Base-by-base conservation (phyloP, 53 echinoderm and acorn worm species). In the Paelopatides confundens region DNA sequence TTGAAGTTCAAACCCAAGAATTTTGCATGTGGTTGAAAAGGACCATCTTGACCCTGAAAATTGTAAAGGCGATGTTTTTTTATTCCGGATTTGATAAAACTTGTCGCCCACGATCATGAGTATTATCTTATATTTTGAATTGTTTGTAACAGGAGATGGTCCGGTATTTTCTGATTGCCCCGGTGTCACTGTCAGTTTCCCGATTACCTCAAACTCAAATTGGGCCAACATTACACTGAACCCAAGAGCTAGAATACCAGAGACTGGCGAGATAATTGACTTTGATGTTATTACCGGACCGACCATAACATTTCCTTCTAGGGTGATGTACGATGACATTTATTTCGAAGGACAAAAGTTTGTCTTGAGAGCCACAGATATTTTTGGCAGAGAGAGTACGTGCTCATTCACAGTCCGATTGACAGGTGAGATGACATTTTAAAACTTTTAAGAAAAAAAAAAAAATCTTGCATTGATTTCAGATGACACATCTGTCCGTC, bases 391-490 rank as follows among this genome's bases (percentile, higher is more conserved):
- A 28, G 53, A 33, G 6, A 21, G 29, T 1, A 49, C 79, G 6
- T 51, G 79, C 50, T 54, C 79, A 17, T 79, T 79, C 31, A 51
- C 79, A 11, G 51, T 79, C 53, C 10, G 18, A 53, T 48, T 79
- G 28, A 27, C 35, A 6, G 79, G 79, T 79, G 50, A 79, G 79
- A n/a, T n/a, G n/a, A n/a, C n/a, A n/a, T n/a, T n/a, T n/a, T n/a
- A n/a, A n/a, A n/a, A n/a, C n/a, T n/a, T n/a, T n/a, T n/a, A n/a
- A n/a, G n/a, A n/a, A n/a, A n/a, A n/a, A n/a, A n/a, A n/a, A n/a
- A n/a, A n/a, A n/a, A n/a, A n/a, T n/a, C n/a, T n/a, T n/a, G n/a
- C n/a, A n/a, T n/a, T n/a, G n/a, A n/a, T n/a, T n/a, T n/a, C n/a
- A n/a, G n/a, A n/a, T n/a, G n/a, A n/a, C n/a, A n/a, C n/a, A n/a